These are phyloP conservation scores for Dolichallabes microphthalmus DNA, from an alignment of 2,113 vertebrate genomes.

Conservation along the genomic window DNA sequence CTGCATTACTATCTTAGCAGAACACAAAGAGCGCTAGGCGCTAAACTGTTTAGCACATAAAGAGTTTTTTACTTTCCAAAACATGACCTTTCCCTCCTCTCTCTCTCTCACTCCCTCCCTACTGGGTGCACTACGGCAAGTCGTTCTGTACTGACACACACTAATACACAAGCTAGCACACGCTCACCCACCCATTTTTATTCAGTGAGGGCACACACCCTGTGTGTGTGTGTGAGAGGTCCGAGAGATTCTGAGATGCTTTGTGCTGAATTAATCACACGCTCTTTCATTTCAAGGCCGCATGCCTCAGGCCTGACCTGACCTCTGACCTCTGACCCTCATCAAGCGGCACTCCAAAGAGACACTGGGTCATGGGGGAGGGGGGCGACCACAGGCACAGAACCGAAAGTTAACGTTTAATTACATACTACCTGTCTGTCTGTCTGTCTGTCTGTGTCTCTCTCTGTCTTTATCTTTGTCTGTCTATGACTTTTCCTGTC, in stretches of 20 bases:
- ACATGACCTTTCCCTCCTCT: conserved; percentile 9
- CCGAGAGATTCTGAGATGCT: not conserved
- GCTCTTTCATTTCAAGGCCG: not conserved
- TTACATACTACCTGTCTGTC: not conserved
- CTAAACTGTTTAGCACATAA: conserved; percentile 44
- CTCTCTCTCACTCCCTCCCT: not conserved
- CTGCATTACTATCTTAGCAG: not conserved
- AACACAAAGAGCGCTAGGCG: conserved; percentile 36
- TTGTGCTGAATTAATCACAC: not conserved
- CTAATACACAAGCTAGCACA: conserved; percentile 15
- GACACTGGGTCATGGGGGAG: not conserved
- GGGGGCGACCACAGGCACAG: not conserved
- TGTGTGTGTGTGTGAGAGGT: not conserved
- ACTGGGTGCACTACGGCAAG: not conserved
- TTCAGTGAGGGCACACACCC: conserved; percentile 1
- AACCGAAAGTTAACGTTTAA: not conserved
- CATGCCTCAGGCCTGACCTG: conserved; percentile 10
- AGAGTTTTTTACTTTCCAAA: conserved; percentile 17
- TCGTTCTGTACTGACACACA: not conserved
- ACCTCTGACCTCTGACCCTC: conserved; percentile 10
- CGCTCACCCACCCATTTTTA: conserved; percentile 3
- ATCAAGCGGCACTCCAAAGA: not conserved
- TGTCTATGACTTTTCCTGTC: not conserved
- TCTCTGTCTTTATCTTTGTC: not conserved
- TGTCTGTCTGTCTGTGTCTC: not conserved